phyloP scores from a whole-genome alignment of 1,140 invertebrate genomes.

The Listronotus bonariensis region DNA sequence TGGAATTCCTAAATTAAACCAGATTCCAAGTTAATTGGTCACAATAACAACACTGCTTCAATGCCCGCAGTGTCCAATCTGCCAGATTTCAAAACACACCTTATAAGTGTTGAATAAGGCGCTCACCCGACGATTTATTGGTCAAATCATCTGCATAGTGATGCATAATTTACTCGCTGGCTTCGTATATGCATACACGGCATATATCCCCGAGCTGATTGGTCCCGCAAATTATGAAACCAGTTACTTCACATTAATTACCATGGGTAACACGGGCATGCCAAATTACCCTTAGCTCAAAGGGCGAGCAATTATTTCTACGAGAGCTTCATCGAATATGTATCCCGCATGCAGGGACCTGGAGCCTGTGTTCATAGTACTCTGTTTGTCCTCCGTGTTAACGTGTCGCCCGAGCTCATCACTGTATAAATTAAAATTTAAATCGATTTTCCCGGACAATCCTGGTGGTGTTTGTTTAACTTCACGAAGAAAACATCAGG shows the following conservation, averaged over 20 bases:
- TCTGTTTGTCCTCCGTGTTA: slow-evolving; percentile 25
- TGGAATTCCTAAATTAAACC: too few relatives aligned
- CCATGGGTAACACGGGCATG: slow-evolving; percentile 7
- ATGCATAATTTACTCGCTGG: slow-evolving; percentile 1
- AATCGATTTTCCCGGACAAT: too few relatives aligned
- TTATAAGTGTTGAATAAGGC: too few relatives aligned
- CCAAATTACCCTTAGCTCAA: slow-evolving; percentile 27
- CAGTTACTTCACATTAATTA: slow-evolving; percentile 18
- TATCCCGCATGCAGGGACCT: slow-evolving; percentile 18
- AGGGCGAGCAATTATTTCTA: slow-evolving; percentile 32
- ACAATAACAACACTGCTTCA: too few relatives aligned
- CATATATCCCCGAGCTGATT: slow-evolving; percentile 1
- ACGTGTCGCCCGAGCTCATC: neutral
- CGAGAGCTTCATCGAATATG: slow-evolving; percentile 26
- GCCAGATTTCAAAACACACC: too few relatives aligned
- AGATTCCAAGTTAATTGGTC: too few relatives aligned
- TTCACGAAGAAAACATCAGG: too few relatives aligned
- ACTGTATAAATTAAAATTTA: too few relatives aligned
- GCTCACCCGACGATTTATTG: too few relatives aligned
- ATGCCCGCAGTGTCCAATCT: too few relatives aligned
- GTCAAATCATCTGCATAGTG: too few relatives aligned
- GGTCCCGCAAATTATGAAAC: slow-evolving; percentile 24
- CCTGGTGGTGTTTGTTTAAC: too few relatives aligned
- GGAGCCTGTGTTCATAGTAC: neutral
- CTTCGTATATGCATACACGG: slow-evolving; percentile 5